Percentiles rank a stretch among this genome's conserved stretches.
These are phyloP conservation scores for Vombatus ursinus DNA, from an alignment of 2,113 vertebrate genomes.

Conservation along the genomic window DNA sequence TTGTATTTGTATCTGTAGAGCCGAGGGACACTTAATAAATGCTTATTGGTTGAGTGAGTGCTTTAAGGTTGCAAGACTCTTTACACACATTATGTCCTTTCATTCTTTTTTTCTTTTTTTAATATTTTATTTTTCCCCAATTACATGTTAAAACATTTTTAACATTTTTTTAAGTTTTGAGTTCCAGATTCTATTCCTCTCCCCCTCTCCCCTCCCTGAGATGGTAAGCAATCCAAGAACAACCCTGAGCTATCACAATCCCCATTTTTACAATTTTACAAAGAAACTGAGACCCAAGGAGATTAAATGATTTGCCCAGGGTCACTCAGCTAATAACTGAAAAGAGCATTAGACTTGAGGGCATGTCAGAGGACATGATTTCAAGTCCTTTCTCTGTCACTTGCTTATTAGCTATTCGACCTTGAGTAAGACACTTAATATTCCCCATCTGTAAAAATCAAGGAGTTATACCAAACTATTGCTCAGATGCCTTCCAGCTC, in stretches of 20 bases:
- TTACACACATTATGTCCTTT: background rate
- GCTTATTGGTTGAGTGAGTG: background rate
- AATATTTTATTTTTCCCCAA: background rate
- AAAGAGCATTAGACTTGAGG: background rate
- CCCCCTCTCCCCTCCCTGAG: too few relatives aligned
- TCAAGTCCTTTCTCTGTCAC: background rate
- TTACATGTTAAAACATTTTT: background rate
- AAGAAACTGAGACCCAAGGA: background rate
- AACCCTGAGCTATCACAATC: background rate
- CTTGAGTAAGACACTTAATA: background rate
- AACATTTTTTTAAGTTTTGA: background rate
- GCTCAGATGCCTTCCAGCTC: background rate
- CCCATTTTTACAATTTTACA: background rate
- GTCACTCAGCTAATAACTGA: background rate
- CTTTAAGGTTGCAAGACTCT: background rate
- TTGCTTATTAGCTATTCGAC: background rate
- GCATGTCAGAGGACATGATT: background rate
- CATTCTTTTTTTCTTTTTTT: background rate
- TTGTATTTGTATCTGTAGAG: background rate
- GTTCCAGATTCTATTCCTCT: background rate
- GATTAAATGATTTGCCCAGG: background rate
- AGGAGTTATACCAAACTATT: background rate
- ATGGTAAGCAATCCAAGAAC: background rate
- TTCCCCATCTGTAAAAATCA: background rate
- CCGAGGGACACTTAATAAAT: background rate